phyloP scores from a whole-genome alignment of 2,797 vertebrate species.

The Oreortyx pictus region DNA sequence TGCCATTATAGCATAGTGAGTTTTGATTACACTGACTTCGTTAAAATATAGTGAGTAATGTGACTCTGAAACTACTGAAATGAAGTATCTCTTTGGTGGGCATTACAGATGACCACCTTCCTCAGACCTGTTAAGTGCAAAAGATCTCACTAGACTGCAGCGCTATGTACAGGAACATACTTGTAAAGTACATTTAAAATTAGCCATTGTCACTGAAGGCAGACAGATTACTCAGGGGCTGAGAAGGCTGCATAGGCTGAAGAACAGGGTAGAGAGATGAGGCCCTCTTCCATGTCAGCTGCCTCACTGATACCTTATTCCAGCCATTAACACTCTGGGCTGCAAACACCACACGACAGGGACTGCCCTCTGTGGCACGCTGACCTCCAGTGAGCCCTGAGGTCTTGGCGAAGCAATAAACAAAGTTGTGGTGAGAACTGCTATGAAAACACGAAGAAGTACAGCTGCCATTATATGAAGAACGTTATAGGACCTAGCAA shows the following conservation, averaged over 20 bases:
- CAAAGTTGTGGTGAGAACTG: not conserved
- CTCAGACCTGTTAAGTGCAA: not conserved
- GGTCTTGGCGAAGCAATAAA: not conserved
- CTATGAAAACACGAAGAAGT: not conserved
- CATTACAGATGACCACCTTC: not conserved
- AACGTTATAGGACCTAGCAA: not conserved
- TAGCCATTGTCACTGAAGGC: not conserved
- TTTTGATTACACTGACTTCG: not conserved
- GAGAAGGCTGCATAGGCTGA: not conserved
- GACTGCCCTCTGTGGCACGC: not conserved
- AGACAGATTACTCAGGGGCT: not conserved
- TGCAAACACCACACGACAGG: not conserved
- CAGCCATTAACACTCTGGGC: not conserved
- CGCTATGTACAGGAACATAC: not conserved
- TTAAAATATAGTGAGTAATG: not conserved
- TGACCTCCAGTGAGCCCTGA: accelerated
- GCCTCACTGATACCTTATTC: not conserved
- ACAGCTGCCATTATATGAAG: not conserved
- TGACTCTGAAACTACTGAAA: not conserved
- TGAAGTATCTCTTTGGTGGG: not conserved
- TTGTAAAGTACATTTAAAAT: not conserved
- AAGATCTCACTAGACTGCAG: not conserved
- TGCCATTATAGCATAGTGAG: not conserved
- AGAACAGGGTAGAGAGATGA: not conserved
- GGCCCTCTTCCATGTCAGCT: not conserved